Conservation (phyloP, 2,113 vertebrate genomes). For the Catagonus wagneri region DNA sequence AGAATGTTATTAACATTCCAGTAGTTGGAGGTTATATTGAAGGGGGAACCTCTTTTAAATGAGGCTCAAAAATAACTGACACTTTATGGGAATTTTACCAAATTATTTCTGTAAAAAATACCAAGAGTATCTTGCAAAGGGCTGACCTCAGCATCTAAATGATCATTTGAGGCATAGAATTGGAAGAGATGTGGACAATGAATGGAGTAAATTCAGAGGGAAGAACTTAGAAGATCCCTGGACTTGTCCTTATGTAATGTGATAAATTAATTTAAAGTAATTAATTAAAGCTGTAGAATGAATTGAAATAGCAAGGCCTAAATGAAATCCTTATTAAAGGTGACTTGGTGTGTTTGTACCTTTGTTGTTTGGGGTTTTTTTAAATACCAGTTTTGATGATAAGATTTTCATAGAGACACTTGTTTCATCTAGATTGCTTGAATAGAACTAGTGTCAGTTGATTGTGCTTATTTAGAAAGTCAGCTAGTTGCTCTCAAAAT, state of each 20-base stretch:
- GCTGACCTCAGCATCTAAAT: neutral
- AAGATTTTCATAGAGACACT: neutral
- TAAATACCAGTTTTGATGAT: neutral
- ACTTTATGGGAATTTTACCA: neutral
- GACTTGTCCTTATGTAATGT: neutral
- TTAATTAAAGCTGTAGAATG: neutral
- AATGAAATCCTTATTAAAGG: constrained; percentile 25
- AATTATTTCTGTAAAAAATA: neutral
- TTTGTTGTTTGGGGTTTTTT: neutral
- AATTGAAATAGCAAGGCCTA: constrained; percentile 25
- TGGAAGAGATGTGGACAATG: neutral
- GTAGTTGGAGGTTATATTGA: neutral
- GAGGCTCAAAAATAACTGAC: constrained; percentile 14
- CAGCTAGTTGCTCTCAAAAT: constrained; percentile 59
- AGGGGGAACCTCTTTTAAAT: neutral
- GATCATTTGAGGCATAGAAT: neutral
- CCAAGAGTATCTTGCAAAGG: neutral
- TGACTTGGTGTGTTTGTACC: neutral
- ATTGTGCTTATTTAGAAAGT: constrained; percentile 64
- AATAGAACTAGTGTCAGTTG: neutral
- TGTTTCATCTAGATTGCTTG: neutral
- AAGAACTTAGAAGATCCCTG: neutral
- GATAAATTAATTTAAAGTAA: neutral
- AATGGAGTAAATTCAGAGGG: neutral
- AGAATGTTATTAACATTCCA: constrained; percentile 13